phyloP scores from a whole-genome alignment of 2,797 vertebrate species.

The Syncerus caffer region DNA sequence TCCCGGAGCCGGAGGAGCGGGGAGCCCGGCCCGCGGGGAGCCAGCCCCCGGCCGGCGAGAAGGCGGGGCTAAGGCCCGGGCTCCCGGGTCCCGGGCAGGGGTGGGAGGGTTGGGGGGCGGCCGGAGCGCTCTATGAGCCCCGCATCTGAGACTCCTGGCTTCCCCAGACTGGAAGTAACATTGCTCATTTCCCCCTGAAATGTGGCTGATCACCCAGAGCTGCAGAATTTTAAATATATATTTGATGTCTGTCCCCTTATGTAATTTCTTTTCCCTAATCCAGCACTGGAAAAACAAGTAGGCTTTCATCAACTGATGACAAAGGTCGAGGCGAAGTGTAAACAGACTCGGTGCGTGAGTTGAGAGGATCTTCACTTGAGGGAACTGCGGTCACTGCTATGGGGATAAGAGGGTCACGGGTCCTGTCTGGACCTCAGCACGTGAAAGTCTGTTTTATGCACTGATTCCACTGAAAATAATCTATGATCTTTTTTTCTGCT shows the following conservation, averaged over 20 bases:
- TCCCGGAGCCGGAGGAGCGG: neutral
- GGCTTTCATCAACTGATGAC: neutral
- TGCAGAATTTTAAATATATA: neutral
- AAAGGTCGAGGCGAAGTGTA: neutral
- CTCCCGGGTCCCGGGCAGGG: slow-evolving; percentile 69
- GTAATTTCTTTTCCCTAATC: neutral
- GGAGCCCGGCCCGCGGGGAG: slow-evolving; percentile 76
- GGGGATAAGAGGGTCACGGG: neutral
- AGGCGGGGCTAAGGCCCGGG: slow-evolving; percentile 79
- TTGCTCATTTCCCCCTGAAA: neutral
- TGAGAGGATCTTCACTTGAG: neutral
- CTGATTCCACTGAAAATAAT: neutral
- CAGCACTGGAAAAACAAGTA: neutral
- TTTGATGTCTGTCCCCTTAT: neutral
- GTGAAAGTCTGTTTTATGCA: neutral
- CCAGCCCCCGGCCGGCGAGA: slow-evolving; percentile 77
- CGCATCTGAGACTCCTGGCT: slow-evolving; percentile 24
- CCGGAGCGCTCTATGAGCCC: slow-evolving; percentile 2
- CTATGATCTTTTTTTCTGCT: neutral
- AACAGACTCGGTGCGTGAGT: neutral
- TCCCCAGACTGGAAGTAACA: neutral
- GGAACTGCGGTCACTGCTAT: neutral
- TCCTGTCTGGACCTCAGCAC: neutral
- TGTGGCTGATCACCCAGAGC: neutral
- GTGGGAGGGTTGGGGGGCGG: slow-evolving; percentile 50